Conservation (phyloP, 2,888 invertebrate species). For the Limenitis camilla region DNA sequence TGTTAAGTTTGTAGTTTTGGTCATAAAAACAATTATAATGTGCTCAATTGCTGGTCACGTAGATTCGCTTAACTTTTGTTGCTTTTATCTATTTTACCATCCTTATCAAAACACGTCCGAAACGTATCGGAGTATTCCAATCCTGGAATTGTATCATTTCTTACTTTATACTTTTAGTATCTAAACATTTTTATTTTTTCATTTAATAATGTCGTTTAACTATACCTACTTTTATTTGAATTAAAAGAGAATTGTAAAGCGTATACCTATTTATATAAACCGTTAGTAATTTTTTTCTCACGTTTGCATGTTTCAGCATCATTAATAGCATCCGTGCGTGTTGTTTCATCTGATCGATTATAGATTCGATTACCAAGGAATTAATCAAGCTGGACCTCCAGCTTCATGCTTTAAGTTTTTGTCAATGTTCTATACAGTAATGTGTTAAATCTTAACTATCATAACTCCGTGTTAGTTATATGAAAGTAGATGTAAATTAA, state of each 20-base stretch:
- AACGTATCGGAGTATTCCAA: too few species aligned
- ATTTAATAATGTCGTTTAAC: too few species aligned
- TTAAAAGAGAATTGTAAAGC: too few species aligned
- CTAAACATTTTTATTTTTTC: too few species aligned
- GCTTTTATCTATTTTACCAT: too few species aligned
- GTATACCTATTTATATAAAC: conserved; percentile 6
- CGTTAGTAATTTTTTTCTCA: conserved; percentile 24
- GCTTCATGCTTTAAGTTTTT: conserved; percentile 27
- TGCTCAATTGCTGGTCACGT: too few species aligned
- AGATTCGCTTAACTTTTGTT: too few species aligned
- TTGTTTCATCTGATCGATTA: conserved; percentile 46
- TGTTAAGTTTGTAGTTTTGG: conserved; percentile 15
- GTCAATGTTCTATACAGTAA: background rate
- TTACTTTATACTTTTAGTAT: too few species aligned
- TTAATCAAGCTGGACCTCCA: conserved; percentile 35
- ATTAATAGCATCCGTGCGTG: conserved; percentile 40
- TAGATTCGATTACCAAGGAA: conserved; percentile 31
- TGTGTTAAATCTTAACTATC: background rate
- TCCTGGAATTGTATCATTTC: too few species aligned
- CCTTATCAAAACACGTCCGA: too few species aligned
- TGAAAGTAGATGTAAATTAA: conserved; percentile 27
- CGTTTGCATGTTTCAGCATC: conserved; percentile 40
- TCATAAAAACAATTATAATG: background rate
- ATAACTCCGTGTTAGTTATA: conserved; percentile 24
- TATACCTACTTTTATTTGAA: too few species aligned